Evolutionary conservation across 2,113 vertebrate species (phyloP).

Genomic region (Galeopterus variegatus): DNA sequence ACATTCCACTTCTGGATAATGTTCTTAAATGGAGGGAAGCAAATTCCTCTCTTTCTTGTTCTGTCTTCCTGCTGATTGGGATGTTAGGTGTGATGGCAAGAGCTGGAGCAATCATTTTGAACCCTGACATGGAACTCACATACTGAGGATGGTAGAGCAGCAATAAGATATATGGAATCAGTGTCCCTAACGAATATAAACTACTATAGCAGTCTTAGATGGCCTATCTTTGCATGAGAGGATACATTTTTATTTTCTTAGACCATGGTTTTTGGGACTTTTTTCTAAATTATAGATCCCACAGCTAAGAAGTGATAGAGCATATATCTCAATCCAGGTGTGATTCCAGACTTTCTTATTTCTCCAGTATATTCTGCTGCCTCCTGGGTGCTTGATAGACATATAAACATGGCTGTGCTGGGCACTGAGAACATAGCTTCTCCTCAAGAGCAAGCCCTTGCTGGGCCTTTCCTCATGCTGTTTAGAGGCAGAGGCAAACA

Average conservation of each 20-base stretch:
- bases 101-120: background rate
- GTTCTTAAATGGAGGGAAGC: background rate
- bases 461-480: background rate
- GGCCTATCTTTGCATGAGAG: background rate
- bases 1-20: background rate
- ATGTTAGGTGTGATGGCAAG: background rate
- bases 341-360: background rate
- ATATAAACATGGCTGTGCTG: background rate
- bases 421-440: background rate
- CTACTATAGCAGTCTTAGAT: background rate
- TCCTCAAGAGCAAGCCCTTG: background rate
- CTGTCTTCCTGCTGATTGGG: background rate
- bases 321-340: background rate
- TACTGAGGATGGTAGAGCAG: background rate
- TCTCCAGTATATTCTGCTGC: background rate
- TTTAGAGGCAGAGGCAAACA: background rate
- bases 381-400: background rate
- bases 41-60: background rate
- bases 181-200: background rate
- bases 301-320: background rate
- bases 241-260: slow-evolving; percentile 27
- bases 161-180: background rate
- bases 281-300: background rate
- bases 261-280: background rate
- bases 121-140: background rate